Conservation (phyloP, 2,888 invertebrate genomes). For the Drosophila recens region DNA sequence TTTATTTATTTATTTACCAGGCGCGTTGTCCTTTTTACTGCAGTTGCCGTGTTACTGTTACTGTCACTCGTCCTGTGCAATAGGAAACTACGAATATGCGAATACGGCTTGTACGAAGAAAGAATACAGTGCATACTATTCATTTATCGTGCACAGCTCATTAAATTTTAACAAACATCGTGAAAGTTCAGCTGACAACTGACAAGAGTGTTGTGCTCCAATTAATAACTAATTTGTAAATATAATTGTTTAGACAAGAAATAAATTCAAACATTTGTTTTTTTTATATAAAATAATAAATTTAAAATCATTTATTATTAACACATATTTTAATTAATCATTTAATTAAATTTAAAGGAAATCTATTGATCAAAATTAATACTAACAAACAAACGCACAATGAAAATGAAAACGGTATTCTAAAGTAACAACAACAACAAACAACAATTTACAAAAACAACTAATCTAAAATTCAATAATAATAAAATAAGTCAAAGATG, state of each 20-base stretch:
- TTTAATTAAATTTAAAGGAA: slow-evolving; percentile 35
- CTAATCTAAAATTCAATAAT: slow-evolving; percentile 25
- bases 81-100: neutral
- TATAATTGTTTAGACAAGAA: neutral
- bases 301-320: neutral
- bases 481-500: slow-evolving; percentile 11
- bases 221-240: too few species aligned
- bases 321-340: neutral
- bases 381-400: slow-evolving; percentile 70
- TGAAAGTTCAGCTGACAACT: neutral
- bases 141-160: neutral
- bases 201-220: neutral
- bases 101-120: neutral
- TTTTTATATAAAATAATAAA: neutral
- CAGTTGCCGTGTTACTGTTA: slow-evolving; percentile 18
- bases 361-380: slow-evolving; percentile 57
- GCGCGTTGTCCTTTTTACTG: slow-evolving; percentile 41
- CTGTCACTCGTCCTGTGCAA: neutral
- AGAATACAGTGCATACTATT: neutral
- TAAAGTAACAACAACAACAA: slow-evolving; percentile 53
- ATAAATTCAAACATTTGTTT: neutral
- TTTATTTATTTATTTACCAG: slow-evolving; percentile 79
- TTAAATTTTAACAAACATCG: neutral
- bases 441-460: slow-evolving; percentile 25
- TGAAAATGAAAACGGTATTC: slow-evolving; percentile 69